Evolutionary conservation across 2,888 invertebrate genomes (phyloP), one percentile per base, ranked within the genome.

Genomic region (Ecdyonurus torrentis): DNA sequence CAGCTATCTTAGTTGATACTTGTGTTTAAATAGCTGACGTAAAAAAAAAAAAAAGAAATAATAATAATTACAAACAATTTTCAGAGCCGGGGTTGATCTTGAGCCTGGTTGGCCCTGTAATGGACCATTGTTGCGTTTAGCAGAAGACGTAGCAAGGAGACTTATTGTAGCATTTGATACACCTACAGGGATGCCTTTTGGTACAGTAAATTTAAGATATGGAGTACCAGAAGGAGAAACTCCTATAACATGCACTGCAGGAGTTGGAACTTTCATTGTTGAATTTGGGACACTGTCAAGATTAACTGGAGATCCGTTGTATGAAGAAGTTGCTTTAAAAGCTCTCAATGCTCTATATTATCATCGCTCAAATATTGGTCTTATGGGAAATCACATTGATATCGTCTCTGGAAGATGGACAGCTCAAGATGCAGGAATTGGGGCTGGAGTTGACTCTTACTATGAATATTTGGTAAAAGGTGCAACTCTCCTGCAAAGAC

Each of bases 391-490:
- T 76, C 99, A 99, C 73, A 89, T 99, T 53, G 95, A 97, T 73
- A 91, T 97, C 1, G 82, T 89, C 73, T 90, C 87, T 0, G 98
- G 98, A 0, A 83, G 89, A 25, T 99, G 99, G 99, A 97, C 95
- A 0, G 98, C 97, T 0, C 87, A 92, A 67, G 98, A 99, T 76
- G 87, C 96, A n/a, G 97, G 96, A 3, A 96, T 97, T 66, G 97
- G 91, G 15, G 91, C 91, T 2, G 96, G 96, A 0, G 90, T 97
- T 1, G 97, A 98, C 75, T 99, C 98, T 0, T 97, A 94, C 73
- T 98, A 93, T 75, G 99, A 99, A 75, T 99, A 99, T 75, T 79
- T 99, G 67, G 96, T 96, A 0, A 99, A 99, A 81, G 98, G 95
- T 5, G 86, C 94, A 0, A 83, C 96, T 61, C 76, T 99, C 65